phyloP scores from a whole-genome alignment of 2,113 vertebrate species.

The Antechinus stuartii region DNA sequence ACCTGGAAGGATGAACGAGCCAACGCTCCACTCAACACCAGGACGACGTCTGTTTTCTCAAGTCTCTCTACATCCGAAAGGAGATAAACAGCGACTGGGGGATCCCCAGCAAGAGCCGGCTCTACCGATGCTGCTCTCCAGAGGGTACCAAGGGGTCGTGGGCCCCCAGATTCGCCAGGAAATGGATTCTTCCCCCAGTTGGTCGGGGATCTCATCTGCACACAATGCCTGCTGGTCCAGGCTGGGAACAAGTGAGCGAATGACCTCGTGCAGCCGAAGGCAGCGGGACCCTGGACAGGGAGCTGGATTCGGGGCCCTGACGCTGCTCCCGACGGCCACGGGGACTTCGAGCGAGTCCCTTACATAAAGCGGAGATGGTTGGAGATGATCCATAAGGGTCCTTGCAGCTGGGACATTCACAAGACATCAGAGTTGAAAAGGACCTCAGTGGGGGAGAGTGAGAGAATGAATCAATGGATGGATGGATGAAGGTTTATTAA shows the following conservation, averaged over 20 bases:
- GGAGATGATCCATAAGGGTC: no score
- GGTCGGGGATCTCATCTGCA: neutral
- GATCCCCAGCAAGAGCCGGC: neutral
- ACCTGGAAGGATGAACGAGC: neutral
- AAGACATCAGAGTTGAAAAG: no score
- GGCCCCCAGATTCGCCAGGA: no score
- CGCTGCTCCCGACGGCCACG: neutral
- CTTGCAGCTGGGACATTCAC: no score
- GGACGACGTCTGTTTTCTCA: neutral
- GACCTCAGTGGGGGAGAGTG: no score
- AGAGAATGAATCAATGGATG: no score
- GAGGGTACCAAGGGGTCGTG: rapidly evolving
- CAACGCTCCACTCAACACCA: neutral
- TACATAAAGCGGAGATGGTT: neutral
- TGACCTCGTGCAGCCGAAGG: neutral
- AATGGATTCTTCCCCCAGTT: no score
- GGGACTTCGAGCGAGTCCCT: neutral
- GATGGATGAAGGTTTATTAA: no score
- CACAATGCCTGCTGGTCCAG: neutral
- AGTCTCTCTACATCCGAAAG: neutral
- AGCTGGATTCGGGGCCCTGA: neutral
- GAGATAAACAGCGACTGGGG: neutral
- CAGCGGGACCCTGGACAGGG: neutral
- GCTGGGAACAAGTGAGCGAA: neutral
- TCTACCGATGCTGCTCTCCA: neutral